A percentile compares a stretch with the other conserved stretches of the same genome.
Conservation (phyloP, 30 jellyfish, hydroid and myxozoan genomes). For the Turritopsis dohrnii region DNA sequence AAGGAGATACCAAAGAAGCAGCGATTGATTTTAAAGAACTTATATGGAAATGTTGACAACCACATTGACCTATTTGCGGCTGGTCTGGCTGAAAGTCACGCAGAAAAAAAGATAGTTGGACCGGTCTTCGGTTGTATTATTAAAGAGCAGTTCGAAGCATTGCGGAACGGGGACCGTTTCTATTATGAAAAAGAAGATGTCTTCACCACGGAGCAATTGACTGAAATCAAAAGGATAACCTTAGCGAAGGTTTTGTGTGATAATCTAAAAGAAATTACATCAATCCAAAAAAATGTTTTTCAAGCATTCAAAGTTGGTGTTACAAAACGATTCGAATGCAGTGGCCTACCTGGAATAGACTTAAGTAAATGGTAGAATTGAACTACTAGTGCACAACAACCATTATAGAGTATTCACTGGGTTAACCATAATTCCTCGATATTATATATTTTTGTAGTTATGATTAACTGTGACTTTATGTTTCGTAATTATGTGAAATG, state of each 20-base stretch:
- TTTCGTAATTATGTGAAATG: no score
- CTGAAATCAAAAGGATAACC: slow-evolving; percentile 17
- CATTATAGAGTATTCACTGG: no score
- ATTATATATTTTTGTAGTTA: no score
- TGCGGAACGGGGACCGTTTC: slow-evolving; percentile 48
- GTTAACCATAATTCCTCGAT: no score
- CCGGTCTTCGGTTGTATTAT: slow-evolving; percentile 31
- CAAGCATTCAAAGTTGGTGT: background rate
- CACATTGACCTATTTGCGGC: slow-evolving; percentile 39
- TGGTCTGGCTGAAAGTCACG: slow-evolving; percentile 19
- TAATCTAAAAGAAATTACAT: slow-evolving; percentile 26
- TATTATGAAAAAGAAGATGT: slow-evolving; percentile 29
- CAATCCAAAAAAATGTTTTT: slow-evolving; percentile 23
- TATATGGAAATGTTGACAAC: slow-evolving; percentile 24
- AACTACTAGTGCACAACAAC: no score
- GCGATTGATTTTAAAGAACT: background rate
- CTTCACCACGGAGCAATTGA: slow-evolving; percentile 29
- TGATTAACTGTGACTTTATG: no score
- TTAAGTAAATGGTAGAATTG: slow-evolving; percentile 6
- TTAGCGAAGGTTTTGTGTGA: slow-evolving; percentile 23
- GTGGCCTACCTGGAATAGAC: background rate
- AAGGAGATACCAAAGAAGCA: slow-evolving; percentile 22
- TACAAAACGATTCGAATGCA: slow-evolving; percentile 6
- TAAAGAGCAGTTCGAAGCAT: slow-evolving; percentile 14
- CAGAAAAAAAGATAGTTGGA: slow-evolving; percentile 14